Conservation (phyloP, 2,888 invertebrate species). For the Hartigia nigra region DNA sequence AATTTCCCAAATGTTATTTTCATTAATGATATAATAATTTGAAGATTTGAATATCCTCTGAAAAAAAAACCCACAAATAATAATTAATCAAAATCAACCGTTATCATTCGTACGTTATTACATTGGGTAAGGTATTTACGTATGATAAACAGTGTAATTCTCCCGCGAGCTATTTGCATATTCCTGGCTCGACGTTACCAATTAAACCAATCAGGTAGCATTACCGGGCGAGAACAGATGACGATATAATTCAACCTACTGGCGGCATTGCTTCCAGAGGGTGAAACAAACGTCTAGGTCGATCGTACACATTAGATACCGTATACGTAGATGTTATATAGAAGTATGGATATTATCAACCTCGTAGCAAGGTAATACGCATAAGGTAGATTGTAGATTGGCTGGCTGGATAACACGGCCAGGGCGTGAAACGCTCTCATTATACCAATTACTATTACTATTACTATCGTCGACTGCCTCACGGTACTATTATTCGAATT, state of each 20-base stretch:
- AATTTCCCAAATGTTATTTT: background rate
- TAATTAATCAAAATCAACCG: background rate
- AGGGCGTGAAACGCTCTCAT: conserved; percentile 57
- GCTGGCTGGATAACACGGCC: conserved; percentile 45
- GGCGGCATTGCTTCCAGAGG: conserved; percentile 29
- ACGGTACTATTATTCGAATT: conserved; percentile 23
- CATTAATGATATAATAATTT: background rate
- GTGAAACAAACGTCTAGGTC: conserved; percentile 7
- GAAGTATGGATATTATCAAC: background rate
- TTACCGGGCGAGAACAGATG: conserved; percentile 51
- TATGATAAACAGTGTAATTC: background rate
- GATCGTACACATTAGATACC: conserved; percentile 5
- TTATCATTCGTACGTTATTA: background rate
- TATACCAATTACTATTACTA: conserved; percentile 54
- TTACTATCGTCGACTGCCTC: conserved; percentile 22
- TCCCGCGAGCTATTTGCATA: conserved; percentile 9
- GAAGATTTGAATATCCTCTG: background rate
- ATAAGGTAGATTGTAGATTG: conserved; percentile 33
- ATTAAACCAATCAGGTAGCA: conserved; percentile 52
- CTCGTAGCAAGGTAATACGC: background rate
- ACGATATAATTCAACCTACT: conserved; percentile 46
- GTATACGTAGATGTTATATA: background rate
- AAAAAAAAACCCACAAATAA: too few relatives aligned
- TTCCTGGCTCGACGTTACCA: conserved; percentile 18
- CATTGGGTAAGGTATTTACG: background rate